Percentiles rank a stretch among this genome's conserved stretches.
Evolutionary conservation across 2,797 vertebrate species (phyloP).

Genomic region (Danio tinwini): DNA sequence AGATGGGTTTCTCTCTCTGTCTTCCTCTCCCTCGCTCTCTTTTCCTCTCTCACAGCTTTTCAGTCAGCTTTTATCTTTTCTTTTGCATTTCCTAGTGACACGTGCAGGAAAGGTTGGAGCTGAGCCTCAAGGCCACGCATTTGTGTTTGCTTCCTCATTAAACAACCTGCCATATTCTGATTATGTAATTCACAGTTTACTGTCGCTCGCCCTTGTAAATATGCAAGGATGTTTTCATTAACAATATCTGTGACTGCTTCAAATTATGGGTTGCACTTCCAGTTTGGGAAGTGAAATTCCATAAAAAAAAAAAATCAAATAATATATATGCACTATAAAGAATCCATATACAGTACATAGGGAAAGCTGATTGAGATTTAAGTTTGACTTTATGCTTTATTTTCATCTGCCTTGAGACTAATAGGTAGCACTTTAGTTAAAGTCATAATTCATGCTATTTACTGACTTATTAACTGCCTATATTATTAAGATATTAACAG

Average conservation of each 20-base stretch:
- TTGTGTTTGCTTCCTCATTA: slow-evolving; percentile 27
- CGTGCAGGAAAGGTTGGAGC: slow-evolving; percentile 9
- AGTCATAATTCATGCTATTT: too few relatives aligned
- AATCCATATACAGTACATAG: too few relatives aligned
- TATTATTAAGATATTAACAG: too few relatives aligned
- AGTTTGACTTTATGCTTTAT: too few relatives aligned
- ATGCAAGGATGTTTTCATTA: background rate
- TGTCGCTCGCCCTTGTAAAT: slow-evolving; percentile 14
- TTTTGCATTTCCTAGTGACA: slow-evolving; percentile 11
- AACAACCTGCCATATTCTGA: background rate
- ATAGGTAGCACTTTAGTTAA: too few relatives aligned
- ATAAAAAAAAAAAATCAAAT: too few relatives aligned
- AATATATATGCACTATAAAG: too few relatives aligned
- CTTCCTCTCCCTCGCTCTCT: slow-evolving; percentile 14
- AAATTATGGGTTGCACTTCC: too few relatives aligned
- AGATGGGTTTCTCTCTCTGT: slow-evolving; percentile 40
- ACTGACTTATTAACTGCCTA: too few relatives aligned
- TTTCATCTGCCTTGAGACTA: too few relatives aligned
- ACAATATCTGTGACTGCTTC: background rate
- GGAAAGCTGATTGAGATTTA: too few relatives aligned
- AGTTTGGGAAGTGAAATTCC: too few relatives aligned
- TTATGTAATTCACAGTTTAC: slow-evolving; percentile 7
- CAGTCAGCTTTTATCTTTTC: slow-evolving; percentile 5
- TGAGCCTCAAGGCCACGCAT: slow-evolving; percentile 6
- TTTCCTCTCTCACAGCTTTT: slow-evolving; percentile 19